A percentile compares a stretch with the other conserved stretches of the same genome.
phyloP scores from a whole-genome alignment of 2,888 invertebrate genomes.

The Cryptus armator region DNA sequence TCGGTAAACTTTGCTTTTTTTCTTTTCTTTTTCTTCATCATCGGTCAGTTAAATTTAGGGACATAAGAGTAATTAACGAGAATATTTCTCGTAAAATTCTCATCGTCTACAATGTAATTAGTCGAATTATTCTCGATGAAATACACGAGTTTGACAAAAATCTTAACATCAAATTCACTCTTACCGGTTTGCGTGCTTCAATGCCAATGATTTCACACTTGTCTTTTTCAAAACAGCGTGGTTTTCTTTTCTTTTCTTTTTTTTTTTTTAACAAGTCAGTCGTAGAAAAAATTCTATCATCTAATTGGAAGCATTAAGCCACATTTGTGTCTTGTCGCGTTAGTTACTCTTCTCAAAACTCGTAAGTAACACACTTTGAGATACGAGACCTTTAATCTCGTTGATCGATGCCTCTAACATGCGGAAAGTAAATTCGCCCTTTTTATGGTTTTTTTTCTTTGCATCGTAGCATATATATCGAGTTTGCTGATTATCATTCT shows the following conservation, averaged over 20 bases:
- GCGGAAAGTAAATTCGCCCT: conserved; percentile 45
- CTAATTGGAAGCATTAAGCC: conserved; percentile 67
- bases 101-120: background rate
- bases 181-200: conserved; percentile 5
- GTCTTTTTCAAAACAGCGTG: background rate
- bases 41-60: conserved; percentile 35
- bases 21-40: conserved; percentile 1
- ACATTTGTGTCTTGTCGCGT: conserved; percentile 55
- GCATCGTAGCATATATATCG: conserved; percentile 32
- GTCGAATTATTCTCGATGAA: background rate
- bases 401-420: conserved; percentile 28
- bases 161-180: conserved; percentile 14
- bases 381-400: conserved; percentile 12
- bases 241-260: conserved; percentile 7
- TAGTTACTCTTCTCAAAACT: background rate
- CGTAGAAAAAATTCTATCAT: conserved; percentile 60
- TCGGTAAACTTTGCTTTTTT: conserved; percentile 3
- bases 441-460: conserved; percentile 3
- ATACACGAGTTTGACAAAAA: conserved; percentile 6
- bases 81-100: background rate
- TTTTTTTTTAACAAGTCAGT: conserved; percentile 35
- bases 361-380: background rate
- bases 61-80: background rate
- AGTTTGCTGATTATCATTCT: conserved; percentile 63
- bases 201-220: conserved; percentile 12